A percentile compares a stretch with the other conserved stretches of the same genome.
Conservation (phyloP, 2,797 vertebrate genomes). For the Crocodylus rhombifer region DNA sequence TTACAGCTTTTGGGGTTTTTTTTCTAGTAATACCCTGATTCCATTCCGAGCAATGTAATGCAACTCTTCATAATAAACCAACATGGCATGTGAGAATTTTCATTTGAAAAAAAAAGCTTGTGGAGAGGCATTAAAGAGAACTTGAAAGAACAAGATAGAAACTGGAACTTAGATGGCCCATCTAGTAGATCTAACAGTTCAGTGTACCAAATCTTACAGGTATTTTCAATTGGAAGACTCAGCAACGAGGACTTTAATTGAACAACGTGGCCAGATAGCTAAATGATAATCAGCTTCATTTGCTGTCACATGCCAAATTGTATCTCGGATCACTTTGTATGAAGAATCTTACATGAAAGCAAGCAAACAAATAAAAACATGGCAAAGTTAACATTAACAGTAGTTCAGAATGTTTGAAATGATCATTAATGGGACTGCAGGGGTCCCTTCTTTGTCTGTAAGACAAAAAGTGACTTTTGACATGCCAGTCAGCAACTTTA, state of each 20-base stretch:
- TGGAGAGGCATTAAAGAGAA: conserved; percentile 6
- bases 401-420: not conserved
- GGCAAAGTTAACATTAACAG: not conserved
- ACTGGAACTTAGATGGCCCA: not conserved
- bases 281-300: not conserved
- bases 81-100: not conserved
- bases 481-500: not conserved
- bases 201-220: not conserved
- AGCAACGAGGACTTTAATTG: not conserved
- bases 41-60: conserved; percentile 2
- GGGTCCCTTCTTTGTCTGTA: not conserved
- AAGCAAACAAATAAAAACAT: not conserved
- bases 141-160: not conserved
- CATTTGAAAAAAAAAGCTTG: conserved; percentile 1
- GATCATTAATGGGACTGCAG: not conserved
- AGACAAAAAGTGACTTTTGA: not conserved
- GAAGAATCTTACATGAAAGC: not conserved
- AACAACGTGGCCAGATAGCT: not conserved
- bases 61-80: conserved; percentile 29
- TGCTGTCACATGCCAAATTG: not conserved
- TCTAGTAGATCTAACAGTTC: not conserved
- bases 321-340: not conserved
- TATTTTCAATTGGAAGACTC: not conserved
- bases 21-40: conserved; percentile 3
- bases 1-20: conserved; percentile 30